Percentiles rank a stretch among this genome's conserved stretches.
phyloP scores from a whole-genome alignment of 2,113 vertebrate species.

The Chaetodon trifascialis region DNA sequence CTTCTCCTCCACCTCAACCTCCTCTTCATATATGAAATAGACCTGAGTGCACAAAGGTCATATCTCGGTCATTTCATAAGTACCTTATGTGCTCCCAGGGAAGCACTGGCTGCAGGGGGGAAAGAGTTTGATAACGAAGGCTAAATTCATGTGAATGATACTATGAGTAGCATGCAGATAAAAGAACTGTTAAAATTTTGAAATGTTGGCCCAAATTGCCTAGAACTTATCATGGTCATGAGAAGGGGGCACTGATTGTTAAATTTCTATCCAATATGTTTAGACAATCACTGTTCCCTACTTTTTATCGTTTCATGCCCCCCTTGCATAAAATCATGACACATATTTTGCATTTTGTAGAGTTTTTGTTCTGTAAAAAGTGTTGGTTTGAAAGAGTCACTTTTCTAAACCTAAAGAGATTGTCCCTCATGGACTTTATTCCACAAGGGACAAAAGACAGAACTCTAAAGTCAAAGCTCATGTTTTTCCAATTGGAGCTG shows the following conservation, averaged over 20 bases:
- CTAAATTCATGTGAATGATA: neutral
- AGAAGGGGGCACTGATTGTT: neutral
- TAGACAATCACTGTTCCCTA: no score
- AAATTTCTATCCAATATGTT: no score
- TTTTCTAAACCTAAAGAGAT: neutral
- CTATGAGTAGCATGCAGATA: no score
- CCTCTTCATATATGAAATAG: conserved; percentile 95
- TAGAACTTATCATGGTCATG: neutral
- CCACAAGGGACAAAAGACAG: conserved; percentile 5
- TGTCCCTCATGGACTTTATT: neutral
- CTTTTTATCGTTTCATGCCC: neutral
- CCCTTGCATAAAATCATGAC: neutral
- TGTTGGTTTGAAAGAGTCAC: neutral
- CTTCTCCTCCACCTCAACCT: conserved; percentile 94
- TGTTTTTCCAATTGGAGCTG: conserved; percentile 45
- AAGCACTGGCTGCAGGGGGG: neutral
- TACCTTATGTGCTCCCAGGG: neutral
- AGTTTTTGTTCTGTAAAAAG: neutral
- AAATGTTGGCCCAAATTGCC: neutral
- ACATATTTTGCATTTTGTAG: neutral
- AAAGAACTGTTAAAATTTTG: neutral
- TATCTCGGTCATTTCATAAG: neutral
- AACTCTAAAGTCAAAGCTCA: conserved; percentile 28
- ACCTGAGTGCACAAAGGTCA: conserved; percentile 74
- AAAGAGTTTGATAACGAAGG: neutral